Conservation (phyloP, 1,140 invertebrate species). For the Drosophila trapezifrons region DNA sequence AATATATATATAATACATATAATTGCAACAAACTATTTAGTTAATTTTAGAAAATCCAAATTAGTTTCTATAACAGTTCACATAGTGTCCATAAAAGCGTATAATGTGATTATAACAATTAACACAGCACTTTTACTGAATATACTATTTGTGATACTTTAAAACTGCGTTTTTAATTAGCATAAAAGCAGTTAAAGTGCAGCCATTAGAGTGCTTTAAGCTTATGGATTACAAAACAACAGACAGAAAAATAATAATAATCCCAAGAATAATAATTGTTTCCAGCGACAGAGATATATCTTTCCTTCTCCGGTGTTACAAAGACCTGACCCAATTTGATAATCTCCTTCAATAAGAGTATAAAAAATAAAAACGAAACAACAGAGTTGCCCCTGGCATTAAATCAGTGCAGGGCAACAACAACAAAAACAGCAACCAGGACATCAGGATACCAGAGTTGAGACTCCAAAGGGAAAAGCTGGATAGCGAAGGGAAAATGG, state of each 20-base stretch:
- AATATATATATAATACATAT: no score
- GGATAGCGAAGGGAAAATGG: conserved; percentile 13
- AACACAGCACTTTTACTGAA: not conserved
- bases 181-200: not conserved
- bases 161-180: not conserved
- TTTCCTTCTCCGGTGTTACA: not conserved
- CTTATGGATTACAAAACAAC: no score
- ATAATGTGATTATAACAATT: not conserved
- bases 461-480: conserved; percentile 6
- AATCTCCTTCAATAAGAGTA: conserved; percentile 3
- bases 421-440: conserved; percentile 21
- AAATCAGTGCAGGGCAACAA: conserved; percentile 58
- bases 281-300: not conserved
- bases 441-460: conserved; percentile 19
- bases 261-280: not conserved
- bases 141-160: not conserved
- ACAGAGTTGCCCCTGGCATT: conserved; percentile 53
- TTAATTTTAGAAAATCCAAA: no score
- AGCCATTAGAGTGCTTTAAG: no score
- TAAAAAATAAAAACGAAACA: conserved; percentile 14
- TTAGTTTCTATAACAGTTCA: no score
- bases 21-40: no score
- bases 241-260: not conserved
- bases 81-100: not conserved
- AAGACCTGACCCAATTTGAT: conserved; percentile 8